These are phyloP conservation scores for Eurosta solidaginis DNA, from an alignment of 1,140 invertebrate species.

Conservation along the genomic window DNA sequence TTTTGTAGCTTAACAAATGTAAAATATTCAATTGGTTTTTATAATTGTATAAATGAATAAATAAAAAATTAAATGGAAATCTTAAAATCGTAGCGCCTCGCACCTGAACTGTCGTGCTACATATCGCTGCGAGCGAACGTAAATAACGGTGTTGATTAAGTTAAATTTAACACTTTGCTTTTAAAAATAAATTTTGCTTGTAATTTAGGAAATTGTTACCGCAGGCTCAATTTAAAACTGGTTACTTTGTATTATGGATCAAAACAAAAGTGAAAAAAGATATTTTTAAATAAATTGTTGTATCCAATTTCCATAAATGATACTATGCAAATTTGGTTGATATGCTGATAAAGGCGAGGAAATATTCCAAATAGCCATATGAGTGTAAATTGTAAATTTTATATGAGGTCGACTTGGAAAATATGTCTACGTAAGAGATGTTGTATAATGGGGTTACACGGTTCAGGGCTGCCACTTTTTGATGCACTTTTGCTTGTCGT, in stretches of 20 bases:
- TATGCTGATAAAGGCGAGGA: constrained; percentile 15
- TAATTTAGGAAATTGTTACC: constrained; percentile 8
- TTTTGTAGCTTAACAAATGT: neutral
- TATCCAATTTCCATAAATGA: neutral
- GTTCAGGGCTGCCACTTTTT: no score
- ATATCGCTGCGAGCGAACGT: neutral
- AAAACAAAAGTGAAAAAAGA: neutral
- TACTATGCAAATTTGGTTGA: neutral
- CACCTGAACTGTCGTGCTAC: no score
- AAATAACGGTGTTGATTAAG: neutral
- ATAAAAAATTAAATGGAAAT: no score
- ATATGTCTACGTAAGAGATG: neutral
- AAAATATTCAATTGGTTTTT: neutral
- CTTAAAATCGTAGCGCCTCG: no score
- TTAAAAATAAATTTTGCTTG: constrained; percentile 14
- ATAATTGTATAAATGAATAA: no score
- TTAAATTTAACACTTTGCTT: constrained; percentile 16
- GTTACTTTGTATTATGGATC: neutral
- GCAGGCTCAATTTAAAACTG: neutral
- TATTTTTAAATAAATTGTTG: neutral
- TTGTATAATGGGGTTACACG: neutral
- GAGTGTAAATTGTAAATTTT: neutral
- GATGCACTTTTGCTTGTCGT: no score
- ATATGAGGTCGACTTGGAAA: neutral
- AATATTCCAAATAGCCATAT: neutral